Evolutionary conservation across 1,140 invertebrate genomes (phyloP), one percentile per base, ranked within the genome.

Genomic region (Cotesia glomerata): DNA sequence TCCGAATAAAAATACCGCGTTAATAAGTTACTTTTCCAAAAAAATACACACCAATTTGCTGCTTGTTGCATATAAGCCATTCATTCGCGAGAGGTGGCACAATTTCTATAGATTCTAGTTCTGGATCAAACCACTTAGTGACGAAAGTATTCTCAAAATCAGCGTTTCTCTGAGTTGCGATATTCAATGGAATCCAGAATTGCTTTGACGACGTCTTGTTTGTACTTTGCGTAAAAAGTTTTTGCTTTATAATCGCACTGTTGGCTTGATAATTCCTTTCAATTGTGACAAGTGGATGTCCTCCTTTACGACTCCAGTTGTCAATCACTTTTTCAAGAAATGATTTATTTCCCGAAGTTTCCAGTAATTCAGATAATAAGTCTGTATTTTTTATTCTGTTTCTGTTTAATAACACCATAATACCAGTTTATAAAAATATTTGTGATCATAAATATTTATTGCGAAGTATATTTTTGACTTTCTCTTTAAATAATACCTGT

Each of bases 181-280:
- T 91, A 26, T 88, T 89, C 2, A 91, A 82, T 2, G 91, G 91
- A 64, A 91, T 82, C 54, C 86, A 85, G 86, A 89, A 91, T 18
- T 83, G 80, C 8, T 39, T 18, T 18, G 18, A n/a, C 8, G 73
- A 76, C 3, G 74, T 74, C 52, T 80, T 79, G 82, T 68, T 1
- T 2, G 36, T 76, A 1, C 79, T 67, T n/a, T 77, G 73, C 14
- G 81, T 79, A 56, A 86, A 89, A 14, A 77, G 76, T 56, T 85
- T 78, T 77, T 91, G 90, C 8, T 74, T 78, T 9, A 90, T 56
- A 14, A 49, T 78, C 3, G 89, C 87, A 0, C 81, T 84, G 39
- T 87, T 88, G 7, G 86, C 85, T 0, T 77, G 72, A 71, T 93
- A 92, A 72, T 92, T 84, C 61, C 91, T 18, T 18, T 18, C 18